Base-by-base conservation (phyloP, 2,888 invertebrate species). In the Philereme transversata region DNA sequence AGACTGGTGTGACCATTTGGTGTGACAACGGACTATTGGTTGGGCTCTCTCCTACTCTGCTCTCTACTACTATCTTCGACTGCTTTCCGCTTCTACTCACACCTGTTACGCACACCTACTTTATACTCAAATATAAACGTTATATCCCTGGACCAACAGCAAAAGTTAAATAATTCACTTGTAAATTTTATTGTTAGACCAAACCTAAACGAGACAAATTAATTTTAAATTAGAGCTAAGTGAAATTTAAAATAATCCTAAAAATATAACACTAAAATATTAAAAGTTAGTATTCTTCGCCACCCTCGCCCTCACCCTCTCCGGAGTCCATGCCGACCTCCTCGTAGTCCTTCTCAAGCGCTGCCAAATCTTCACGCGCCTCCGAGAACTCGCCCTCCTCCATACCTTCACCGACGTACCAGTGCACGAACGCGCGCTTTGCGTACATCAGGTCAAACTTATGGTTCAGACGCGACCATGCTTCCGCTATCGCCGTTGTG, bases 401-500 rank as follows among this genome's bases (percentile, higher is more conserved):
- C 96, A 96, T 96, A 76, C 96, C 96, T 84, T 96, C 96, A 67
- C 96, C 96, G 54, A 96, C 96, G 82, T 96, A 96, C 98, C 98
- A 98, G 86, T 98, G 98, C 53, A 98, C 98, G 85, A 99, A 99
- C 33, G 98, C 98, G 73, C 98, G 95, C 93, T 98, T 98, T 75
- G 98, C 97, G 82, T 98, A 99, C 98, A 98, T 98, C 74, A 98
- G 93, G 86, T 98, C 98, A 83, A 98, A 97, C 88, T 98, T 98
- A 86, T 97, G 98, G 87, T 99, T 98, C 64, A 99, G 94, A 75
- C 98, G 95, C 56, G 98, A 97, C 98, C 98, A 99, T 46, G 98
- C 98, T 83, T 99, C 98, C n/a, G 98, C 98, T 78, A 99, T 98
- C 64, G 98, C 97, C 0, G 98, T 99, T 50, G 98, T 99, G 95